Percentiles rank a stretch among this genome's conserved stretches.
Evolutionary conservation across 1,140 invertebrate species (phyloP).

Genomic region (Caenorhabditis briggsae): DNA sequence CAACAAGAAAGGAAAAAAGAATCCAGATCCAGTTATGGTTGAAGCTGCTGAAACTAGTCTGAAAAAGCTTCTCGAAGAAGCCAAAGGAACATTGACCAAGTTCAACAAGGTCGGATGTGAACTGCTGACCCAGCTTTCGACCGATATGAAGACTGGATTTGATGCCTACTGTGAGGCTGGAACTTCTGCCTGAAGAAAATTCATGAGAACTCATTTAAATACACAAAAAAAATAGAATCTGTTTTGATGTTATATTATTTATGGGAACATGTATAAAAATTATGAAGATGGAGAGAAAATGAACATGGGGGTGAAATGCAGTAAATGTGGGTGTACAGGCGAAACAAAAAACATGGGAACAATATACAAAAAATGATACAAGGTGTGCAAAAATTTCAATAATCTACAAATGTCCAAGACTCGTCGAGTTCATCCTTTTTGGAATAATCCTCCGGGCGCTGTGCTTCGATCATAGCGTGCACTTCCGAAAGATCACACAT

Average conservation of each 20-base stretch:
- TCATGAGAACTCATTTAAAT: background rate
- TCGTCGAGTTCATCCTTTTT: slow-evolving; percentile 37
- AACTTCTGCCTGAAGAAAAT: background rate
- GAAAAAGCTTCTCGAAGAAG: slow-evolving; percentile 11
- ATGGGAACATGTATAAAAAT: background rate
- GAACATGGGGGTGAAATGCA: background rate
- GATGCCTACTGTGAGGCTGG: slow-evolving; percentile 23
- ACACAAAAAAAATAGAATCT: background rate
- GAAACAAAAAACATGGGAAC: background rate
- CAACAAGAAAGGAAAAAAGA: slow-evolving; percentile 14
- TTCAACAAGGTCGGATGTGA: slow-evolving; percentile 46
- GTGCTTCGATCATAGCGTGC: slow-evolving; percentile 5
- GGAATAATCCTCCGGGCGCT: background rate
- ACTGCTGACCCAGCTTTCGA: slow-evolving; percentile 23
- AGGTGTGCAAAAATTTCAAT: background rate
- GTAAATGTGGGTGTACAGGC: background rate
- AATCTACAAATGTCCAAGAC: slow-evolving; percentile 29
- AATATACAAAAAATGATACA: slow-evolving; percentile 38
- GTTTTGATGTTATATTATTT: background rate
- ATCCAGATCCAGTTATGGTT: background rate
- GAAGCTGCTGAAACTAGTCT: slow-evolving; percentile 46
- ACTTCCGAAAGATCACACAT: slow-evolving; percentile 34
- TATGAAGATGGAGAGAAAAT: background rate
- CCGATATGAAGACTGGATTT: slow-evolving; percentile 32
- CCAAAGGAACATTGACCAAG: slow-evolving; percentile 23